phyloP scores from a whole-genome alignment of 1,140 invertebrate species.

The Alviniconcha marisindica region DNA sequence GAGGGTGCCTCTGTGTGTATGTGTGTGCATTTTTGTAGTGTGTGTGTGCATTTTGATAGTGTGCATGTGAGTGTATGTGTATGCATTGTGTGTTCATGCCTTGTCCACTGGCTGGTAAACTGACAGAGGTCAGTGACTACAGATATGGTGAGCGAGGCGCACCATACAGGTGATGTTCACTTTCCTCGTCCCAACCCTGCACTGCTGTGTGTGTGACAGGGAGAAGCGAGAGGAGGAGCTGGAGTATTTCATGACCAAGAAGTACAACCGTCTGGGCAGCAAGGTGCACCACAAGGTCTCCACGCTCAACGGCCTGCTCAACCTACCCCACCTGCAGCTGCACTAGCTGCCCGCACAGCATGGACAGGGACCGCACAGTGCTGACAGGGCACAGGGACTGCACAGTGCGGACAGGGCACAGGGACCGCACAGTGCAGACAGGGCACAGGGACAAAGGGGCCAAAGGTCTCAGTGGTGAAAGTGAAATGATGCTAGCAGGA shows the following conservation, averaged over 20 bases:
- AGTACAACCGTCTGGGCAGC: slow-evolving; percentile 70
- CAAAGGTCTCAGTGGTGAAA: neutral
- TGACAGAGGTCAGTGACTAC: too few relatives aligned
- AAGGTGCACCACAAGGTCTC: slow-evolving; percentile 61
- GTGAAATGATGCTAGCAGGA: too few relatives aligned
- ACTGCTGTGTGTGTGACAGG: slow-evolving; percentile 48
- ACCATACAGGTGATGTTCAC: neutral
- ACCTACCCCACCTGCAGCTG: slow-evolving; percentile 58
- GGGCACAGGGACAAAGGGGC: neutral
- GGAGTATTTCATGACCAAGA: slow-evolving; percentile 73
- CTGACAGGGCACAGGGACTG: too few relatives aligned
- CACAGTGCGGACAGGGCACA: too few relatives aligned
- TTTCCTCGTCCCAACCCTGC: too few relatives aligned
- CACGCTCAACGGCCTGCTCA: slow-evolving; percentile 58
- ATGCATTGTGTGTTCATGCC: too few relatives aligned
- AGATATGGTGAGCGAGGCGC: neutral
- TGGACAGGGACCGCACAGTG: neutral
- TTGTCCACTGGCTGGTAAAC: too few relatives aligned
- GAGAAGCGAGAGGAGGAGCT: slow-evolving; percentile 73
- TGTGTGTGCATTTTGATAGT: too few relatives aligned
- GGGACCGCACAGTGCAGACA: neutral
- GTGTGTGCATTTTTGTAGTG: too few relatives aligned
- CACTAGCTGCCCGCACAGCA: slow-evolving; percentile 40
- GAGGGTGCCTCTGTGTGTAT: too few relatives aligned
- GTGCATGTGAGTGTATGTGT: too few relatives aligned